Base-by-base conservation (phyloP, 2,797 vertebrate genomes). In the Gallirallus australis region DNA sequence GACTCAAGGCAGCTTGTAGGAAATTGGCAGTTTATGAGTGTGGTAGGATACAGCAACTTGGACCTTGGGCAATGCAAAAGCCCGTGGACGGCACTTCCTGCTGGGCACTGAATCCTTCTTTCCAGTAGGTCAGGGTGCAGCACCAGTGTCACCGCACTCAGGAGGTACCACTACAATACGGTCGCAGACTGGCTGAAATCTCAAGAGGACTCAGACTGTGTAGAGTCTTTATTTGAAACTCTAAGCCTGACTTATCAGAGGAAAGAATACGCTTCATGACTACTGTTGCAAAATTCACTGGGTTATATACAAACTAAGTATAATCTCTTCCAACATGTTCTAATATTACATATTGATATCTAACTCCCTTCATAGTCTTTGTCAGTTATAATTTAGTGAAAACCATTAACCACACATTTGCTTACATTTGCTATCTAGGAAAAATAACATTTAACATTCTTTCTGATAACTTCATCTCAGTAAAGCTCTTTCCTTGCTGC, bases 311-410 rank as follows among this genome's bases (percentile, higher is more conserved):
- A 77, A 90, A 94, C 64, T 63, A 81, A 31, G n/a, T 45, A 81
- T 64, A 77, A 82, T 68, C 21, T 86, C 78, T 94, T 89, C 45
- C 66, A 95, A 52, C 31, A 53, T n/a, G 30, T 61, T 68, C 57
- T 86, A 82, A 61, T 77, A 65, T 48, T 81, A 82, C 39, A 63
- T 63, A 66, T 18, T 59, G 39, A 86, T 48, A 66, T 7, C 39
- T 80, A 91, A 86, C 27, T 89, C 72, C 54, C 66, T 65, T 82
- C 77, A 11, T 81, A 83, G 83, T 93, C 89, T 91, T 53, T 87
- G 70, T 84, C 78, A 92, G 48, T 71, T 35, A 35, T 83, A 93
- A 93, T 88, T 78, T 65, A 76, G 53, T 61, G 79, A 87, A 85
- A 1, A 8, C 33, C 18, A 83, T 77, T 91, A 92, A 53, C 21